Base-by-base conservation (phyloP, 2,797 vertebrate genomes). In the Anolis apletophallus region DNA sequence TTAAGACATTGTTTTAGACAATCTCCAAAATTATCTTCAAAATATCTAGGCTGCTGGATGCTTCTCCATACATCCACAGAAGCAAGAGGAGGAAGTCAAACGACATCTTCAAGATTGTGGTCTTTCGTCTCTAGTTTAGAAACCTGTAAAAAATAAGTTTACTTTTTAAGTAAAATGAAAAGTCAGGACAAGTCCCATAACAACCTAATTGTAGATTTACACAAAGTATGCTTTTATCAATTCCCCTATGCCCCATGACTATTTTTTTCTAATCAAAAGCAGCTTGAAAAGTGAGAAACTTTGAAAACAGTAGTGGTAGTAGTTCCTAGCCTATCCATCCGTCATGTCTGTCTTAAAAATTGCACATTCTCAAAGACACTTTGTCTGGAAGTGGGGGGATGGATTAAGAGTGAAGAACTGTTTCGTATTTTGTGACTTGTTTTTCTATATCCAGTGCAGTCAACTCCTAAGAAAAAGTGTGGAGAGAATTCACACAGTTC, bases 101-200 rank as follows among this genome's bases (percentile, higher is more conserved):
- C 93, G 13, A 50, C 0, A 0, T 94, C 91, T 92, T 92, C 93
- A 83, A 0, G 75, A 21, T 52, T 7, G 75, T 54, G 90, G 89
- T 91, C 91, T 10, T 90, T 90, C 69, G 88, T 32, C 90, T 94
- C 94, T 74, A 95, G 77, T 55, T 86, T 88, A 74, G 91, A 90
- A 78, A 95, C 93, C 95, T 95, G 91, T 59, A 95, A 86, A 86
- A n/a, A 87, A 14, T 8, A 89, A 89, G 69, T 0, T 3, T 3
- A 83, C 54, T 76, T 81, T 86, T 88, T 87, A 36, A 59, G 8
- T 61, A 69, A 57, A 29, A 74, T 7, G 36, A 82, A 74, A n/a
- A 68, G n/a, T 11, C 52, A 76, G 61, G 1, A 59, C 17, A 59
- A 23, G 26, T 2, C 17, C 7, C 32, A 9, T 50, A 52, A 78